Percentiles rank a stretch among this genome's conserved stretches.
These are phyloP conservation scores for Gila orcuttii DNA, from an alignment of 2,113 vertebrate genomes.

Conservation along the genomic window DNA sequence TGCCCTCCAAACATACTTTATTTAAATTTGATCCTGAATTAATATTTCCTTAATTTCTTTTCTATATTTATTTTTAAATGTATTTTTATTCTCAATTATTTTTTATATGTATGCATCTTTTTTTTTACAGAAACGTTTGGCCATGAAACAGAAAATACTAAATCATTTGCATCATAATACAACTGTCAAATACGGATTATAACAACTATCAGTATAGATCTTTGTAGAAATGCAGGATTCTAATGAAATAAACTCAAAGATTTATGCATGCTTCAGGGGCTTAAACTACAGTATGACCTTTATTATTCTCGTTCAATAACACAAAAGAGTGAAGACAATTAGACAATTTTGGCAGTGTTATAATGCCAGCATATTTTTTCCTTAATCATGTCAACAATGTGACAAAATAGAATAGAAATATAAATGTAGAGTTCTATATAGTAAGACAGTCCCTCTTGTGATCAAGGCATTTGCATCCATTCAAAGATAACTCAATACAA, in stretches of 20 bases:
- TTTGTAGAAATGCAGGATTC: neutral
- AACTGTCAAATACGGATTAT: too few relatives aligned
- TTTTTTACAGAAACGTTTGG: neutral
- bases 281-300: neutral
- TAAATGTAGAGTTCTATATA: neutral
- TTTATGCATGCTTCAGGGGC: neutral
- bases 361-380: neutral
- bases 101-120: too few relatives aligned
- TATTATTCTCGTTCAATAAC: neutral
- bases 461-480: neutral
- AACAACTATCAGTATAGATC: too few relatives aligned
- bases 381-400: neutral
- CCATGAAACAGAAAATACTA: too few relatives aligned
- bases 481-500: neutral
- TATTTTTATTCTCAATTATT: too few relatives aligned
- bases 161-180: too few relatives aligned
- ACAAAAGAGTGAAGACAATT: neutral
- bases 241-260: neutral
- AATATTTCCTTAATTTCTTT: too few relatives aligned
- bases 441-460: neutral
- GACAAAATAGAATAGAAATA: neutral
- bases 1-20: too few relatives aligned
- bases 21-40: too few relatives aligned
- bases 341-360: neutral
- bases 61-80: too few relatives aligned